These are phyloP conservation scores for zebrafish (Danio rerio) DNA, from an alignment of 2,113 vertebrate genomes.

Conservation along the genomic window GRCz12tu NC_133187.1:42813501-42814000, in stretches of 20 bases:
- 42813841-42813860: slow-evolving; percentile 59
- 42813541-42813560: too few relatives aligned
- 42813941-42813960: slow-evolving; percentile 66
- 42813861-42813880: slow-evolving; percentile 21
- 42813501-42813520: too few relatives aligned
- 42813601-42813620: too few relatives aligned
- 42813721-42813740: background rate
- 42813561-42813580: too few relatives aligned
- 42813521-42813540: too few relatives aligned
- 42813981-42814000: slow-evolving; percentile 63
- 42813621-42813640: too few relatives aligned
- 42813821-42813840: slow-evolving; percentile 67
- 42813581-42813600: too few relatives aligned
- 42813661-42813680: too few relatives aligned
- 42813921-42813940: slow-evolving; percentile 39
- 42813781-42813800: background rate
- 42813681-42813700: background rate
- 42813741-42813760: background rate
- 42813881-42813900: slow-evolving; percentile 45
- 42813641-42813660: too few relatives aligned
- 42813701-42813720: background rate
- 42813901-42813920: slow-evolving; percentile 51
- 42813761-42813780: background rate
- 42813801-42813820: background rate
- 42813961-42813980: slow-evolving; percentile 73